These are phyloP conservation scores for Myathropa florea DNA, from an alignment of 2,888 invertebrate species.

Conservation along the genomic window DNA sequence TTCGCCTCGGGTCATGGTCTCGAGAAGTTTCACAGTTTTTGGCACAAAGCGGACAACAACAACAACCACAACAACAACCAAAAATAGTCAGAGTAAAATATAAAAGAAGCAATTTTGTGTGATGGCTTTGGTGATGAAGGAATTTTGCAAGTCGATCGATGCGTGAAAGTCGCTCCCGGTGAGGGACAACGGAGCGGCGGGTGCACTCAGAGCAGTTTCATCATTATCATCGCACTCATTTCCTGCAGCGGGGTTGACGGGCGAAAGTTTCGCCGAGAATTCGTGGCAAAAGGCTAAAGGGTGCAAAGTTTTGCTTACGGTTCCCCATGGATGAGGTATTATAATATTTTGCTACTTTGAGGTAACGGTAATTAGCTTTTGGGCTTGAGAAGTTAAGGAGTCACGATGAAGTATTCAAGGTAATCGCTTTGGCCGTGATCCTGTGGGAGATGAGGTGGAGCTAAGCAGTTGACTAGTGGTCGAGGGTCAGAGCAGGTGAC, in stretches of 20 bases:
- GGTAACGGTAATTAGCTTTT: not conserved
- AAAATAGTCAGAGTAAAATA: too few relatives aligned
- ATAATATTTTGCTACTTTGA: not conserved
- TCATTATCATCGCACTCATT: not conserved
- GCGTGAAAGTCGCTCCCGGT: not conserved
- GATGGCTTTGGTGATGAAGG: not conserved
- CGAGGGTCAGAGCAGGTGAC: too few relatives aligned
- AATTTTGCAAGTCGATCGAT: not conserved
- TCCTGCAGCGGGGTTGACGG: not conserved
- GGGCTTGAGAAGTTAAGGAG: not conserved
- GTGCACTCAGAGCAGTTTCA: not conserved
- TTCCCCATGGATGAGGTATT: not conserved
- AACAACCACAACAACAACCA: not conserved
- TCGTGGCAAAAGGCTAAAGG: not conserved
- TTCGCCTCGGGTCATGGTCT: not conserved
- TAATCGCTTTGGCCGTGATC: too few relatives aligned
- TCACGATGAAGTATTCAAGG: too few relatives aligned
- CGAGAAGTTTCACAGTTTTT: slow-evolving; percentile 25
- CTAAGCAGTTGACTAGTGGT: too few relatives aligned
- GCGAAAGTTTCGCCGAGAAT: not conserved
- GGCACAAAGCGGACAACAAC: not conserved
- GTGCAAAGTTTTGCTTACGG: not conserved
- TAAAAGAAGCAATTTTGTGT: not conserved
- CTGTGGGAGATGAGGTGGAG: too few relatives aligned
- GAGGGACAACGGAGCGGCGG: not conserved